Evolutionary conservation across 1,140 invertebrate species (phyloP), one percentile per base, ranked within the genome.

Genomic region (Drosophila sulfurigaster): DNA sequence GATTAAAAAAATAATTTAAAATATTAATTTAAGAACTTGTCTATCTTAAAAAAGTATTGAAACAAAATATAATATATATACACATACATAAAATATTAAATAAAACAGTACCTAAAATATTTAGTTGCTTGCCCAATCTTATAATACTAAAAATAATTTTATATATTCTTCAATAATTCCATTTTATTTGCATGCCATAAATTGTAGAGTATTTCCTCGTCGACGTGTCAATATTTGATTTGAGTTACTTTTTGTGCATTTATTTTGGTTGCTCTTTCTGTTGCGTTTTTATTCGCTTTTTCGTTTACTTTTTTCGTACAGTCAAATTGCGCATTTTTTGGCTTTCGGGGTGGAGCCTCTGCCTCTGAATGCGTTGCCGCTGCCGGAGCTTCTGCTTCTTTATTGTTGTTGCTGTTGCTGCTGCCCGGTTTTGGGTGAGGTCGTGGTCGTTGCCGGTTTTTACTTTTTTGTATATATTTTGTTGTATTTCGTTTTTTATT

Each of bases 211-310:
- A 86, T 83, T 1, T 0, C 2, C 10, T 6, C 6, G 49, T 67
- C 82, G 82, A 67, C 71, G 68, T 74, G 78, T 65, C 41, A 63
- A 35, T 15, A n/a, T 35, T 56, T 16, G 20, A 72, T 68, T 66
- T 48, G 43, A 32, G 11, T 11, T 46, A 25, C 35, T 75, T 68
- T 75, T 51, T 71, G 66, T 69, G 66, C 74, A 83, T 87, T 88
- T 87, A 87, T 87, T 87, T 87, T 88, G 83, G 83, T 82, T 87
- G 83, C 83, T 88, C 83, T 88, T 88, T 87, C 80, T 88, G 83
- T 63, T 88, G 79, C 80, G 66, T 87, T 88, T 87, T 88, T 75
- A 78, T 79, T 82, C 65, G 65, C 46, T 79, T 76, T 77, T 67
- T 82, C 63, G 58, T 81, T 64, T 72, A 66, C 43, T 67, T 78